These are phyloP conservation scores for Holacanthella duospinosa DNA, from an alignment of 2,888 invertebrate genomes.

Conservation along the genomic window DNA sequence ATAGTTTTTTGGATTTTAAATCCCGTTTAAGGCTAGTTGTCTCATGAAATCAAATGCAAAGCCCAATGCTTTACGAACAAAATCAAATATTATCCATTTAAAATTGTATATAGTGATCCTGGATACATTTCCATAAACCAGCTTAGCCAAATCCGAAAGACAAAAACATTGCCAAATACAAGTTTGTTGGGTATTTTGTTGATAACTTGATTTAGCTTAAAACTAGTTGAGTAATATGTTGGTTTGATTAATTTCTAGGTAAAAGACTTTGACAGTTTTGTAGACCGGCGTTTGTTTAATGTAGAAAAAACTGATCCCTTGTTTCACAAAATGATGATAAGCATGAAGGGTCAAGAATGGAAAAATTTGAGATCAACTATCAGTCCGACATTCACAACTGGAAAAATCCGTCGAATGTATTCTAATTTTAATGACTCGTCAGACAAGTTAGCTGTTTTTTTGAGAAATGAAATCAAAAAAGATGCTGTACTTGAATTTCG, in stretches of 20 bases:
- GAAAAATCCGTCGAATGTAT: constrained; percentile 23
- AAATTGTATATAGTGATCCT: too few relatives aligned
- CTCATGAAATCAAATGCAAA: too few relatives aligned
- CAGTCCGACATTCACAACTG: constrained; percentile 27
- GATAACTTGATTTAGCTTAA: too few relatives aligned
- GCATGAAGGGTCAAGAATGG: constrained; percentile 25
- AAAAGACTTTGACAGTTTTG: constrained; percentile 8
- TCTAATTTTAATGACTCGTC: constrained; percentile 2
- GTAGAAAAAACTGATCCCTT: neutral
- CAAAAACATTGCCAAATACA: too few relatives aligned
- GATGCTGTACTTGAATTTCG: constrained; percentile 8
- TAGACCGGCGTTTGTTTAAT: neutral
- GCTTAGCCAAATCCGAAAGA: too few relatives aligned
- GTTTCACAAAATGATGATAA: neutral
- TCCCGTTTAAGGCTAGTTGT: too few relatives aligned
- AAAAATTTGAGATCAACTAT: constrained; percentile 17
- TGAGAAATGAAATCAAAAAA: neutral
- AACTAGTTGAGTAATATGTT: too few relatives aligned
- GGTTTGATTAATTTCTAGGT: neutral
- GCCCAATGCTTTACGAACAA: too few relatives aligned
- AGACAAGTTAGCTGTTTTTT: neutral
- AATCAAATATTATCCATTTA: too few relatives aligned
- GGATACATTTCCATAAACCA: too few relatives aligned
- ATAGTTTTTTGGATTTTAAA: too few relatives aligned
- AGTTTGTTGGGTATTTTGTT: too few relatives aligned